Evolutionary conservation across 2,888 invertebrate genomes (phyloP), one percentile per base, ranked within the genome.

Genomic region (Lysandra coridon): DNA sequence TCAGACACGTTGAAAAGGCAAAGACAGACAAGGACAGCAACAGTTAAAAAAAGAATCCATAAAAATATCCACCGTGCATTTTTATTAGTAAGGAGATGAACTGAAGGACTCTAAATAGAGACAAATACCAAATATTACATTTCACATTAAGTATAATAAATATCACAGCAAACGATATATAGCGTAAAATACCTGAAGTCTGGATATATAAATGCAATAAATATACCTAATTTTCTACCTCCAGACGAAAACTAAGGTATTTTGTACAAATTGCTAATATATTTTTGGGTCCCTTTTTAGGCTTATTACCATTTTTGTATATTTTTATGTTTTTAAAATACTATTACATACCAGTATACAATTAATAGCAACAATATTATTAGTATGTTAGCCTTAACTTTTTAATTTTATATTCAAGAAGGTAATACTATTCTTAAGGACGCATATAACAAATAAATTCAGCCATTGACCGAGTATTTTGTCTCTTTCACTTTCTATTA

Each of bases 151-250:
- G 23, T 23, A 57, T 17, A 57, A 62, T 62, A 64, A 30, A 64
- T 64, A 64, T 64, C 64, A 64, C 64, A 64, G 64, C 64, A 64
- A 64, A 64, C 23, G 30, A 64, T 30, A 64, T 30, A 30, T 10
- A 64, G 64, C 64, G 23, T n/a, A 17, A 69, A 69, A 69, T 17
- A 69, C 69, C 64, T 30, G 10, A 4, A 69, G 33, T 69, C 69
- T 69, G 69, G 69, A 69, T 37, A 69, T 33, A 69, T 69, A 69
- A 69, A 69, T 69, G 69, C 69, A 69, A 69, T 37, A 69, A 69
- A 69, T 69, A 14, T 33, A 69, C 12, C 33, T 33, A 69, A 37
- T 69, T 69, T 33, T 37, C 69, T 69, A 69, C 69, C 12, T 69
- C 69, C 69, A 69, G 69, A 69, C 69, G 23, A 69, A 37, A 10